Base-by-base conservation (phyloP, 1,140 invertebrate genomes). In the Laupala kohalensis region DNA sequence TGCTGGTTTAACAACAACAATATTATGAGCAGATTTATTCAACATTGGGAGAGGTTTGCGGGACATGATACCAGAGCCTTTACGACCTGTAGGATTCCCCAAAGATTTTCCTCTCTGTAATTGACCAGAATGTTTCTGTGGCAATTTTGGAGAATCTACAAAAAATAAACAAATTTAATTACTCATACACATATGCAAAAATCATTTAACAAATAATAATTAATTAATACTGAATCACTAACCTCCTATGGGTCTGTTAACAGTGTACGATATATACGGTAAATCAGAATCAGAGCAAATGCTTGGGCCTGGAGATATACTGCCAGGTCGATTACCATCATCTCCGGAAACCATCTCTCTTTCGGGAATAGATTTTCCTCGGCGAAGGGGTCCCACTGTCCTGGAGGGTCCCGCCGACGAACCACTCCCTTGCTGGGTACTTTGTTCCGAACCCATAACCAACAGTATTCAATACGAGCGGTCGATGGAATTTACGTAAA, bases 211-310 rank as follows among this genome's bases (percentile, higher is more conserved):
- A 25, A 6, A 12, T 25, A 24, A 3, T 24, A 24, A n/a, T 12
- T 12, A 24, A 19, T 4, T 0, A 13, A 28, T 0, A n/a, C 6
- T 26, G 19, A 3, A 67, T 67, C 63, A 75, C 73, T 77, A 79
- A 89, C 87, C 88, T 75, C 92, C 93, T 74, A 96, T 96, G 15
- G 94, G 94, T 74, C 92, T 84, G 79, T 95, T 95, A 2, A 95
- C 92, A 0, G 94, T 96, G 75, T 96, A 97, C 0, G 94, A 95
- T 77, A 97, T 94, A 77, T 97, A 98, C 0, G 95, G 95, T 72
- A 97, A 84, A 79, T 97, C 95, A 0, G 91, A 90, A 79, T 94
- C 92, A 0, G 90, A 92, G 78, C 93, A 95, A 29, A 95, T 88
- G 76, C 92, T 95, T 0, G 92, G 89, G 5, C 92, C 90, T 1